Conservation (phyloP, 2,113 vertebrate species). For the Aptenodytes forsteri region DNA sequence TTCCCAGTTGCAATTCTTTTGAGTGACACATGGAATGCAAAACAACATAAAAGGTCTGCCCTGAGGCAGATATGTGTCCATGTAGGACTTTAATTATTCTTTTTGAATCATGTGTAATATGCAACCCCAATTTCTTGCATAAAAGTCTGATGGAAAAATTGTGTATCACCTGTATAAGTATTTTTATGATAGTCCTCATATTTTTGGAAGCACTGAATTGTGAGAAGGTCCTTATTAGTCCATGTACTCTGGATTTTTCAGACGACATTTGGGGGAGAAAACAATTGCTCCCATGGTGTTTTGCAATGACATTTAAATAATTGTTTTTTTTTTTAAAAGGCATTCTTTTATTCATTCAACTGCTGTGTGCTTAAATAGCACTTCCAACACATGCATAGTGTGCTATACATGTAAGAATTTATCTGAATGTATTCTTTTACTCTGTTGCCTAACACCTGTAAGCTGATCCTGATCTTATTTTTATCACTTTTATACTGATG, state of each 20-base stretch:
- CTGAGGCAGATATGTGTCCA: slow-evolving; percentile 74
- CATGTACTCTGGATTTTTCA: slow-evolving; percentile 12
- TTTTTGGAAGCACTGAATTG: slow-evolving; percentile 57
- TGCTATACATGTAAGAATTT: neutral
- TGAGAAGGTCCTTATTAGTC: slow-evolving; percentile 29
- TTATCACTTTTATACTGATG: neutral
- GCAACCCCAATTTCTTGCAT: slow-evolving; percentile 54
- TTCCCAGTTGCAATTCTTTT: slow-evolving; percentile 77
- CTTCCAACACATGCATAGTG: neutral
- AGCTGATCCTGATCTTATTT: slow-evolving; percentile 13
- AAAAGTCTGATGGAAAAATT: slow-evolving; percentile 52
- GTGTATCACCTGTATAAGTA: slow-evolving; percentile 56
- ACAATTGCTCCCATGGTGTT: neutral
- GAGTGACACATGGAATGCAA: slow-evolving; percentile 76
- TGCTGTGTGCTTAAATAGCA: neutral
- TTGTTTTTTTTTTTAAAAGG: neutral
- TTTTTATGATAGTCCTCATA: slow-evolving; percentile 27
- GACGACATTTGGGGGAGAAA: slow-evolving; percentile 41
- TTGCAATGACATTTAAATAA: slow-evolving; percentile 6
- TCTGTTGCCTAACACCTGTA: neutral
- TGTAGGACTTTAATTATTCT: slow-evolving; percentile 79
- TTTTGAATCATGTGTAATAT: slow-evolving; percentile 73
- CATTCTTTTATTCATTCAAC: neutral
- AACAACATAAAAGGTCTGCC: slow-evolving; percentile 79
- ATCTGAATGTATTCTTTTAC: neutral